Evolutionary conservation across 64 coral and sea anemone genomes (phyloP).

Genomic region (Montipora capricornis): DNA sequence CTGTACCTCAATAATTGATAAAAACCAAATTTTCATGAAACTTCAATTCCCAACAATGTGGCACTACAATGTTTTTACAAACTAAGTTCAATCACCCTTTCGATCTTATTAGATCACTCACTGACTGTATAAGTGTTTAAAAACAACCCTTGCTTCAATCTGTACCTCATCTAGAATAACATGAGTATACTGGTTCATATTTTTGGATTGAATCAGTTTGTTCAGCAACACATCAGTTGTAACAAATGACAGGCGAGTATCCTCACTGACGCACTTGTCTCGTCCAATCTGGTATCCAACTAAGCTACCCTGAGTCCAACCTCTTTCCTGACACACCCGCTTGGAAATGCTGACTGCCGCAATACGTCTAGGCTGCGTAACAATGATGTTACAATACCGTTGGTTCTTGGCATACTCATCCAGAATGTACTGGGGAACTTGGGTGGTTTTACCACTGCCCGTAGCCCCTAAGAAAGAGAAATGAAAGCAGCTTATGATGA

Average conservation of each 20-base stretch:
- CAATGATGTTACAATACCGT: conserved; percentile 94
- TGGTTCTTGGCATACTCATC: conserved; percentile 94
- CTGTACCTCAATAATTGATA: no score
- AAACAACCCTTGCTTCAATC: background rate
- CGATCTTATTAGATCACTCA: no score
- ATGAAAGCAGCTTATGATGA: background rate
- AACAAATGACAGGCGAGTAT: conserved; percentile 86
- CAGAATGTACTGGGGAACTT: conserved; percentile 95
- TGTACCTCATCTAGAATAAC: conserved; percentile 97
- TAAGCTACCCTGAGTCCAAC: conserved; percentile 80
- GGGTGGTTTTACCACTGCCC: conserved; percentile 96
- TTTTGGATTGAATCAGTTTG: conserved; percentile 87
- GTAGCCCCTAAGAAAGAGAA: conserved; percentile 78
- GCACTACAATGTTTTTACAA: no score
- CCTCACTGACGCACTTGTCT: conserved; percentile 86
- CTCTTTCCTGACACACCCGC: conserved; percentile 92
- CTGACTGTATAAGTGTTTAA: no score
- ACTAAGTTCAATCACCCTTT: no score
- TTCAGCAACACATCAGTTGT: conserved; percentile 97
- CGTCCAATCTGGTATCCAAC: conserved; percentile 96
- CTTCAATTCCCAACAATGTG: no score
- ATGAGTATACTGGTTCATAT: conserved; percentile 95
- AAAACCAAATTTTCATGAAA: no score
- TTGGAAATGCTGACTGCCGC: conserved; percentile 98
- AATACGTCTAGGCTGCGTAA: conserved; percentile 95